Evolutionary conservation across 2,888 invertebrate genomes (phyloP).

Genomic region (Drosophila ustulata): DNA sequence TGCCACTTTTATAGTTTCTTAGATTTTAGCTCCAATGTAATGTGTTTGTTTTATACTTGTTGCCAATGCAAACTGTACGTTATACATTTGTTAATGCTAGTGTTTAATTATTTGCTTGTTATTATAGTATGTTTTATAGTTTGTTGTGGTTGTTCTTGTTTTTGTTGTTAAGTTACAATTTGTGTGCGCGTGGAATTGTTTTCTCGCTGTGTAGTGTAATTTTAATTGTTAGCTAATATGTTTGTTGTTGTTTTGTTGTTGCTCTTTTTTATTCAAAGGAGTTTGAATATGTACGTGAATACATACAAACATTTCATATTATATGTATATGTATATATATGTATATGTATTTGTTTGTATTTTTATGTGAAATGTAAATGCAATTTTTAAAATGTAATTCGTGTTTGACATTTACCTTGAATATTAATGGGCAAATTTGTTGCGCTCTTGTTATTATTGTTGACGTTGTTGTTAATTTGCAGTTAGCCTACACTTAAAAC

Average conservation of each 20-base stretch:
- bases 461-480: slow-evolving; percentile 53
- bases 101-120: slow-evolving; percentile 33
- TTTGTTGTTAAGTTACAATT: slow-evolving; percentile 49
- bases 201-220: slow-evolving; percentile 56
- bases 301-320: slow-evolving; percentile 24
- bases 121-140: slow-evolving; percentile 26
- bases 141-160: slow-evolving; percentile 43
- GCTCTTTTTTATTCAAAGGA: slow-evolving; percentile 61
- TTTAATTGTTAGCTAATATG: slow-evolving; percentile 59
- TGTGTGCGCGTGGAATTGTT: slow-evolving; percentile 53
- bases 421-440: slow-evolving; percentile 62
- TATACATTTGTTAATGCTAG: slow-evolving; percentile 48
- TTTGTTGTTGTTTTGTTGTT: slow-evolving; percentile 27
- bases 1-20: slow-evolving; percentile 33
- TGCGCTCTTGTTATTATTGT: slow-evolving; percentile 21
- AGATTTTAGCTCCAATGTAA: slow-evolving; percentile 41
- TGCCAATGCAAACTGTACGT: slow-evolving; percentile 61
- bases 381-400: slow-evolving; percentile 63
- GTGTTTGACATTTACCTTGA: slow-evolving; percentile 63
- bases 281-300: slow-evolving; percentile 54
- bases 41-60: slow-evolving; percentile 28
- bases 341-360: slow-evolving; percentile 39
- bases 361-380: slow-evolving; percentile 74
- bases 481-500: slow-evolving; percentile 66
- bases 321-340: slow-evolving; percentile 45